Evolutionary conservation across 2,113 vertebrate genomes (phyloP), one percentile per base, ranked within the genome.

Genomic region (Toxotes jaculatrix): DNA sequence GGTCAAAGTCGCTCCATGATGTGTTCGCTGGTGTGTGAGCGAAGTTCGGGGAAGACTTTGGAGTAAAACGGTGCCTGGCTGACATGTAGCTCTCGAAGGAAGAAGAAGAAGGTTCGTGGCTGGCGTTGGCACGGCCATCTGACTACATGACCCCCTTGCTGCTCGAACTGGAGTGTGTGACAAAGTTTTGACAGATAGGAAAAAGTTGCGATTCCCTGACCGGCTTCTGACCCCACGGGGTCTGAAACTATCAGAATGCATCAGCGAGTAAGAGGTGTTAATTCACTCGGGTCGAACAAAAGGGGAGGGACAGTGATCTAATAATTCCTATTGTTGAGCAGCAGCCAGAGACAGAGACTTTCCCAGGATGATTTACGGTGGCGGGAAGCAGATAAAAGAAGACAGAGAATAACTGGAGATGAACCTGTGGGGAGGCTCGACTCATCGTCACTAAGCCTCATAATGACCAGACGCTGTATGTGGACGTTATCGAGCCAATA

Each of bases 321-420:
- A 85, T 93, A 90, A 95, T 88, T 93, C 90, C 88, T 75, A 42
- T 88, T 75, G 88, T 91, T 90, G 90, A 94, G 87, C 77, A 8
- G 85, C 75, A 64, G 88, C 90, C 93, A 93, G 91, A 84, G 71
- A 80, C 49, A n/a, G 47, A 13, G 84, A 80, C 74, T 89, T 93
- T 93, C 91, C 90, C 92, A 94, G 93, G 90, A 86, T 83, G 75
- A 92, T 92, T 91, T 90, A 71, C 38, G 36, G 47, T 27, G 42
- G 59, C 56, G 57, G 77, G 68, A 89, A 72, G 70, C 40, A 83
- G 84, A 88, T 73, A 83, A 87, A 87, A 88, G 84, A 88, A 23
- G 73, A 79, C 17, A 27, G n/a, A 60, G 57, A 64, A 53, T 40
- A 57, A 66, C 14, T 13, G 31, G 45, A n/a, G 71, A 77, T 51